Evolutionary conservation across 2,797 vertebrate genomes (phyloP).

Genomic region (Phalanger gymnotis): DNA sequence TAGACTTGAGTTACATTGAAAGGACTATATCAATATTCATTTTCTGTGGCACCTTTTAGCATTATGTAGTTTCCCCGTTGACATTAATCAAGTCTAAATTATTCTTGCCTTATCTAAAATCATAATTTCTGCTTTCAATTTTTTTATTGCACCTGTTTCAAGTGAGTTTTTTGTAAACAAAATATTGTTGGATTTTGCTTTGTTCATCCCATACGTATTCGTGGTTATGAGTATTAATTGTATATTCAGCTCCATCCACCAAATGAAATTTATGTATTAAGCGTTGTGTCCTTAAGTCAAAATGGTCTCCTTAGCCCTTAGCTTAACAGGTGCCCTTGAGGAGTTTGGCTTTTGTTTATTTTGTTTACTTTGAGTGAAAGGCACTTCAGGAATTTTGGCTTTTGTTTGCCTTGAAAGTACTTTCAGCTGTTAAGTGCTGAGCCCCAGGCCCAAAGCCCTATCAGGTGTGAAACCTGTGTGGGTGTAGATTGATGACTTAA

Average conservation of each 20-base stretch:
- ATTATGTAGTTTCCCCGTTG: neutral
- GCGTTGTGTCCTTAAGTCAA: too few relatives aligned
- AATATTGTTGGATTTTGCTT: neutral
- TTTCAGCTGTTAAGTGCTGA: too few relatives aligned
- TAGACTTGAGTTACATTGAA: neutral
- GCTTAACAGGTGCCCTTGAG: too few relatives aligned
- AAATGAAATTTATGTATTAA: neutral
- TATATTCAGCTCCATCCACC: neutral
- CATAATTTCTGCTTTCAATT: neutral
- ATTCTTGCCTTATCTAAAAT: neutral
- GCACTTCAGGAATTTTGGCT: too few relatives aligned
- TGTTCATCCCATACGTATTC: neutral
- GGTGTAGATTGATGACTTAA: too few relatives aligned
- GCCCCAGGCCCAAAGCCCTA: too few relatives aligned
- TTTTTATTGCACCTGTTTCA: neutral
- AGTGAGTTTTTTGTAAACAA: neutral
- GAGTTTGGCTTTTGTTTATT: too few relatives aligned
- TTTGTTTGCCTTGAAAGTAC: too few relatives aligned
- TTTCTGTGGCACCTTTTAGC: neutral
- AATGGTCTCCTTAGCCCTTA: too few relatives aligned
- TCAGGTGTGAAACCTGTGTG: too few relatives aligned
- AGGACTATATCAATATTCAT: neutral
- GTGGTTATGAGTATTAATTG: neutral
- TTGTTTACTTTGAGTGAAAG: too few relatives aligned
- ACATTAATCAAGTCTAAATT: neutral